These are phyloP conservation scores for Abramis brama DNA, from an alignment of 2,113 vertebrate genomes.

Conservation along the genomic window DNA sequence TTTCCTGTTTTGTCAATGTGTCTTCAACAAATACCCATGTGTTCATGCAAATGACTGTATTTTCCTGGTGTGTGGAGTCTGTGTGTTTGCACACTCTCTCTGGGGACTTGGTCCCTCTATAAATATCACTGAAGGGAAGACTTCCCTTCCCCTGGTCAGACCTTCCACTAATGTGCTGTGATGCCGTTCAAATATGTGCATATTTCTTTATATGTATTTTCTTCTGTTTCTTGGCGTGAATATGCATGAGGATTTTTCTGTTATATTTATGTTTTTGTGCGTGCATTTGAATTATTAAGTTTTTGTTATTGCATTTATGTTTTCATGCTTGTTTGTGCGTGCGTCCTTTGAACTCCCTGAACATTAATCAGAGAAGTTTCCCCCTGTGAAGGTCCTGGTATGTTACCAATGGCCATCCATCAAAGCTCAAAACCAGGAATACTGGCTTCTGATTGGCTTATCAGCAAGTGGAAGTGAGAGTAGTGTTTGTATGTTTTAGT, in stretches of 20 bases:
- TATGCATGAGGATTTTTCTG: not conserved
- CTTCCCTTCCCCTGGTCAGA: not conserved
- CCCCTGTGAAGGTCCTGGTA: constrained; percentile 25
- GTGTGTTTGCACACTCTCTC: constrained; percentile 27
- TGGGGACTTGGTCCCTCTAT: constrained; percentile 38
- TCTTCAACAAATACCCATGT: constrained; percentile 11
- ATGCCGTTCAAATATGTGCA: not conserved
- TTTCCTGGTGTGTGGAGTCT: not conserved
- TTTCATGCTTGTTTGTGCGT: constrained; percentile 3
- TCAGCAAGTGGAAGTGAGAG: not conserved
- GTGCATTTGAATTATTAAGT: not conserved
- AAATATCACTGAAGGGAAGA: constrained; percentile 49
- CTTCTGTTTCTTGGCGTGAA: not conserved
- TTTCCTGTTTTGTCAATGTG: not conserved
- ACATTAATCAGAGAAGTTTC: constrained; percentile 29
- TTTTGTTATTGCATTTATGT: not conserved
- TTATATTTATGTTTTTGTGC: not conserved
- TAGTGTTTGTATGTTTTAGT: not conserved
- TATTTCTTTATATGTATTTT: not conserved
- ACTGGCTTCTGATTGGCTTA: constrained; percentile 34
- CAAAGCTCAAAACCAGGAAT: constrained; percentile 19
- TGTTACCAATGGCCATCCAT: constrained; percentile 29
- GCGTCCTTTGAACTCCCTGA: not conserved
- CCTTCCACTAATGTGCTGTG: not conserved
- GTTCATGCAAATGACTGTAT: constrained; percentile 16